Percentiles rank a stretch among this genome's conserved stretches.
Evolutionary conservation across 1,140 invertebrate species (phyloP).

Genomic region (Frieseomelitta varia): DNA sequence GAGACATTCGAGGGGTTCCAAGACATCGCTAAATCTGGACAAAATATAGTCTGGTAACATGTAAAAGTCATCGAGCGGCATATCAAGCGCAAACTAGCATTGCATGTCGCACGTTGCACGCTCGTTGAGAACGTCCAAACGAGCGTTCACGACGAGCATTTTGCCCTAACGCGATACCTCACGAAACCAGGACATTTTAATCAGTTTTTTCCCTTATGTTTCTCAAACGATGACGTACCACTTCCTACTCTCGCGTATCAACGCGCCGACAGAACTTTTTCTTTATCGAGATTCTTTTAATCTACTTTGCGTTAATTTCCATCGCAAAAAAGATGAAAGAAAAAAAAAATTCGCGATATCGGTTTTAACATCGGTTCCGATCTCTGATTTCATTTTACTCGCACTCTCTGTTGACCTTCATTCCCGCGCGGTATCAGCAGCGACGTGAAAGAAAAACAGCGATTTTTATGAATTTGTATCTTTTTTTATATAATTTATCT

Average conservation of each 20-base stretch:
- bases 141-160: slow-evolving; percentile 28
- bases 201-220: slow-evolving; percentile 12
- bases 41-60: background rate
- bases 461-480: background rate
- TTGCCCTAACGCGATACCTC: slow-evolving; percentile 10
- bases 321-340: background rate
- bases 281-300: background rate
- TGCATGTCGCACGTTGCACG: slow-evolving; percentile 20
- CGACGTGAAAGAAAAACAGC: background rate
- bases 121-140: slow-evolving; percentile 23
- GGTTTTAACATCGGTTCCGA: background rate
- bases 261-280: background rate
- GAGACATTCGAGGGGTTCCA: background rate
- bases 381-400: background rate
- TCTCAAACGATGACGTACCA: background rate
- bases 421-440: background rate
- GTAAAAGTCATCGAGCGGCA: background rate
- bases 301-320: background rate
- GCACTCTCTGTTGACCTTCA: too few species aligned
- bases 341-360: background rate
- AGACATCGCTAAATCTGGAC: slow-evolving; percentile 1
- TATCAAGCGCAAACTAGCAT: slow-evolving; percentile 17
- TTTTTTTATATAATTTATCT: too few species aligned
- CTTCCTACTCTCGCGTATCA: background rate
- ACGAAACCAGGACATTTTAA: background rate